Percentiles rank a stretch among this genome's conserved stretches.
These are phyloP conservation scores for Bugula neritina DNA, from an alignment of 2,888 invertebrate genomes.

Conservation along the genomic window DNA sequence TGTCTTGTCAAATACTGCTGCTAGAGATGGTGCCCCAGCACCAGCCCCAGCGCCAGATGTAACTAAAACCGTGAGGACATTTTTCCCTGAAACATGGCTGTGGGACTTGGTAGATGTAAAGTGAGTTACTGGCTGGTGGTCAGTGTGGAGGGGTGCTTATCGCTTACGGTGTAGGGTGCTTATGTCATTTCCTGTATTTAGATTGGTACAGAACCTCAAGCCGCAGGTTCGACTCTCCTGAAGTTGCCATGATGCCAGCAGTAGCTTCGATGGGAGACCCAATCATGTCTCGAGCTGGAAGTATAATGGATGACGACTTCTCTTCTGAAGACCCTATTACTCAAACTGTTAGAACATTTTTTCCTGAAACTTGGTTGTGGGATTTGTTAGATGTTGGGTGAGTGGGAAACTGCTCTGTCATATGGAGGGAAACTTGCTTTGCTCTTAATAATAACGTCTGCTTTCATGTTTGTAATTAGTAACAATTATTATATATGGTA, in stretches of 20 bases:
- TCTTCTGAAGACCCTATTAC: not conserved
- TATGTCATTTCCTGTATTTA: not conserved
- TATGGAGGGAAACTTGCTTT: too few relatives aligned
- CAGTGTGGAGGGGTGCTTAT: not conserved
- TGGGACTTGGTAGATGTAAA: constrained; percentile 38
- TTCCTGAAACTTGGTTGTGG: constrained; percentile 23
- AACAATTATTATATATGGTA: too few relatives aligned
- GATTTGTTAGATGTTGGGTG: constrained; percentile 15
- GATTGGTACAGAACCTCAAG: not conserved
- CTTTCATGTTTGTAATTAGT: too few relatives aligned
- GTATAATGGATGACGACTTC: not conserved
- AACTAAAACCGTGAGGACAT: constrained; percentile 22
- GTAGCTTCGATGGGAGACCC: too few relatives aligned
- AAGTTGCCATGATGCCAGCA: too few relatives aligned
- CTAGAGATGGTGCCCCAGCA: not conserved
- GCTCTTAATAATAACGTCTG: too few relatives aligned
- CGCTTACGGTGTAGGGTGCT: too few relatives aligned
- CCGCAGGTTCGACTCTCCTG: not conserved
- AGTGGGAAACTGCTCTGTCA: not conserved
- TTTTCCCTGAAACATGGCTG: constrained; percentile 46
- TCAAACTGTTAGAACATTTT: not conserved
- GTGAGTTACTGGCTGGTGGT: constrained; percentile 29
- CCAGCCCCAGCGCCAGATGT: not conserved
- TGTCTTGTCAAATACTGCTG: not conserved
- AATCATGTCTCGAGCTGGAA: not conserved